Percentiles rank a stretch among this genome's conserved stretches.
phyloP scores from a whole-genome alignment of 2,797 vertebrate genomes.

The Falco biarmicus region DNA sequence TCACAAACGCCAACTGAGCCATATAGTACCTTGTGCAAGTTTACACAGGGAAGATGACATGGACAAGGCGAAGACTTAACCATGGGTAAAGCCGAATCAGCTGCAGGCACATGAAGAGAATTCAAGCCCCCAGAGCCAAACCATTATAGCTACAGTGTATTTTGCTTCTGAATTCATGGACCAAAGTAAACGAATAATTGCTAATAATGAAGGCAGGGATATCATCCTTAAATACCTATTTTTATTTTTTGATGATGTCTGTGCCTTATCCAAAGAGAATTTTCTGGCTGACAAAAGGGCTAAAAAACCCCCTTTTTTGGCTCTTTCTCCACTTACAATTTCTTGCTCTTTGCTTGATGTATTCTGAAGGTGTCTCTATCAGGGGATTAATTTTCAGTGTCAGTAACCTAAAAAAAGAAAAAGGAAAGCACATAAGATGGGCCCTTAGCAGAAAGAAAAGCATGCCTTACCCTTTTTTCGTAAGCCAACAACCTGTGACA shows the following conservation, averaged over 20 bases:
- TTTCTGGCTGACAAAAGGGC: neutral
- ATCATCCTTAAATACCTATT: neutral
- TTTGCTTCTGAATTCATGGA: neutral
- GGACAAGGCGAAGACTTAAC: neutral
- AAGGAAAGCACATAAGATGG: neutral
- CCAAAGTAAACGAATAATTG: neutral
- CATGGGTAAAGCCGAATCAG: neutral
- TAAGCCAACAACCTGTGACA: neutral
- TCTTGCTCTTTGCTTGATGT: neutral
- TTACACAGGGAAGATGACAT: neutral
- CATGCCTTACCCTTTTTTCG: neutral
- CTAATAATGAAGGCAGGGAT: neutral
- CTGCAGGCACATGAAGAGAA: neutral
- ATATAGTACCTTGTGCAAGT: neutral
- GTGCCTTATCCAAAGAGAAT: neutral
- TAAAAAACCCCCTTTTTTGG: neutral
- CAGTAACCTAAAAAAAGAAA: neutral
- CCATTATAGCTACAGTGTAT: neutral
- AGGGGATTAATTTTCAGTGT: neutral
- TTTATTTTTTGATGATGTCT: neutral
- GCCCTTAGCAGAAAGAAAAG: neutral
- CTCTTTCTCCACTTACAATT: neutral
- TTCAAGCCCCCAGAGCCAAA: neutral
- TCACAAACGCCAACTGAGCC: neutral
- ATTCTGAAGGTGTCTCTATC: neutral